Conservation (phyloP, 1,140 invertebrate species). For the Drosophila nebulosa region DNA sequence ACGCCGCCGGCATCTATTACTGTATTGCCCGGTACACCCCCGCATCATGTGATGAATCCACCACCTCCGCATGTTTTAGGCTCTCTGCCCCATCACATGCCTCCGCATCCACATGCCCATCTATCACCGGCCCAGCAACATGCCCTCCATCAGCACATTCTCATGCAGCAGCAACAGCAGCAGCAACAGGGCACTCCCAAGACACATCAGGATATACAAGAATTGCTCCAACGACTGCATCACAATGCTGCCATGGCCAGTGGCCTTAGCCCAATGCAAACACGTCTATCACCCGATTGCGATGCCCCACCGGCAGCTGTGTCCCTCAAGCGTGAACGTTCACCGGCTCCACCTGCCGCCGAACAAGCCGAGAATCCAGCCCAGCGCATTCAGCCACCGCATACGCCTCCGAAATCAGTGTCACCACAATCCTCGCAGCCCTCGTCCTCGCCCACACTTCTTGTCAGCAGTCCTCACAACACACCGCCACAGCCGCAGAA, state of each 20-base stretch:
- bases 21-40: constrained; percentile 51
- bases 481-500: constrained; percentile 58
- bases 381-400: constrained; percentile 73
- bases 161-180: constrained; percentile 58
- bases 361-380: constrained; percentile 72
- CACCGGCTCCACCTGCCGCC: constrained; percentile 45
- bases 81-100: constrained; percentile 43
- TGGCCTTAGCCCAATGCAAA: constrained; percentile 65
- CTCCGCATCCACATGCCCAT: constrained; percentile 56
- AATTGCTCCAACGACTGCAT: constrained; percentile 69
- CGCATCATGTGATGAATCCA: constrained; percentile 60
- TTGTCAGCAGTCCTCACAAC: constrained; percentile 68
- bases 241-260: constrained; percentile 61
- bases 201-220: constrained; percentile 73
- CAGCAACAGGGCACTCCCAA: constrained; percentile 51
- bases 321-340: constrained; percentile 70
- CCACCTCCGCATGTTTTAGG: constrained; percentile 44
- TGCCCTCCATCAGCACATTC: constrained; percentile 62
- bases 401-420: constrained; percentile 80
- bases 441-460: constrained; percentile 68
- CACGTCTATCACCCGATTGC: constrained; percentile 61
- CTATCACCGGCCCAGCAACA: constrained; percentile 71
- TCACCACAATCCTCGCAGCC: constrained; percentile 80
- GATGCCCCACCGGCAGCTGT: constrained; percentile 41
- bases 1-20: constrained; percentile 58